Conservation (phyloP, 2,797 vertebrate species). For the Paratrypauchen microcephalus region DNA sequence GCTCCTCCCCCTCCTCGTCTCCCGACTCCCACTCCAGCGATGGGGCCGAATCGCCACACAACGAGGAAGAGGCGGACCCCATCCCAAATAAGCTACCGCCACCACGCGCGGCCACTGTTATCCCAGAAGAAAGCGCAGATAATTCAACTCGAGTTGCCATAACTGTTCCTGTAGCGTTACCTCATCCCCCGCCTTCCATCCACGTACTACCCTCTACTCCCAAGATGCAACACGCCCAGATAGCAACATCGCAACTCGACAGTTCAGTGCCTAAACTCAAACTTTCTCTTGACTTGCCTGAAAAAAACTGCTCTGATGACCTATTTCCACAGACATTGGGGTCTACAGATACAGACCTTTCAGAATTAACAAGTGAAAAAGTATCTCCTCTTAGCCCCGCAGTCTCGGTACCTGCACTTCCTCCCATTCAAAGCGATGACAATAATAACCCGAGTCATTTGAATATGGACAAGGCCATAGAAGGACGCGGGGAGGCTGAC, state of each 20-base stretch:
- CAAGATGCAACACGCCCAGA: conserved; percentile 33
- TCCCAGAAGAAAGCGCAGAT: conserved; percentile 78
- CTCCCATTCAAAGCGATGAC: conserved; percentile 36
- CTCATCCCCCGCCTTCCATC: conserved; percentile 61
- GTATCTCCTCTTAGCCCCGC: conserved; percentile 64
- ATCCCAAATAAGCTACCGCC: conserved; percentile 75
- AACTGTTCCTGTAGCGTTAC: conserved; percentile 39
- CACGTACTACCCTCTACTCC: conserved; percentile 62
- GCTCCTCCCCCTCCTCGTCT: conserved; percentile 21
- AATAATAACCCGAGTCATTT: conserved; percentile 61
- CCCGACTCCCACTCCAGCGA: conserved; percentile 66
- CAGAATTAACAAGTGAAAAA: conserved; percentile 42
- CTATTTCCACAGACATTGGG: conserved; percentile 62
- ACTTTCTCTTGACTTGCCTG: conserved; percentile 37
- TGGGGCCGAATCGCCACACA: conserved; percentile 59
- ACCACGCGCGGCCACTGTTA: conserved; percentile 83
- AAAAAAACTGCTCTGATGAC: conserved; percentile 57
- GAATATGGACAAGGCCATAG: background rate
- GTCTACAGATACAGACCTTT: conserved; percentile 64
- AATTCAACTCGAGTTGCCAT: conserved; percentile 57
- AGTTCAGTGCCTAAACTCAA: conserved; percentile 38
- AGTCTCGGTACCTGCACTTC: background rate
- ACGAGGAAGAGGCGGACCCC: conserved; percentile 66
- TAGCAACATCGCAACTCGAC: conserved; percentile 20
- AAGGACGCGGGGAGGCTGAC: conserved; percentile 48